Base-by-base conservation (phyloP, 2,888 invertebrate genomes). In the Notocelia uddmanniana region DNA sequence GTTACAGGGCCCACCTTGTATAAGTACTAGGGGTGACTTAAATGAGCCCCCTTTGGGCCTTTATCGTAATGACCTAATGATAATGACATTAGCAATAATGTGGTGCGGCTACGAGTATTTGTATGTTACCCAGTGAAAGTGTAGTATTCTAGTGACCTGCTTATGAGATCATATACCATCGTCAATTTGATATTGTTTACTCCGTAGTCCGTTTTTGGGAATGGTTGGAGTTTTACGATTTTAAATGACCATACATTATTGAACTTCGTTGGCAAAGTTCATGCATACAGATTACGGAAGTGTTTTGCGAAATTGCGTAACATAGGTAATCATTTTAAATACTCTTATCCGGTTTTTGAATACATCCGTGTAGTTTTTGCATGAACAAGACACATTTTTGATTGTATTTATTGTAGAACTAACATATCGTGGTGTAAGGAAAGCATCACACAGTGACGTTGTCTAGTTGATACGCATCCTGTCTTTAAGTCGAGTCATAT, bases 261-360 rank as follows among this genome's bases (percentile, higher is more conserved):
- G 37, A 37, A 37, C 45, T 45, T 45, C 5, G 3, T n/a, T 45
- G n/a, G n/a, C 45, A 6, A n/a, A 8, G 45, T n/a, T n/a, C 45
- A n/a, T 45, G 45, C 8, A 45, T n/a, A 45, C 45, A n/a, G 45
- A 45, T n/a, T n/a, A 45, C 45, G 45, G 45, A 45, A 45, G 45
- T 37, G 0, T 2, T 37, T 37, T 37, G 13, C 37, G 37, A 45
- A 5, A n/a, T 45, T n/a, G 45, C 45, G 13, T 13, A 45, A 45
- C 15, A n/a, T n/a, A n/a, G n/a, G n/a, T n/a, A n/a, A n/a, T n/a
- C n/a, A 10, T 41, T 41, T 41, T 15, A 13, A 31, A 15, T 41
- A 41, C 41, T 41, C 41, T 15, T 41, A 41, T 41, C 41, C 45
- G 45, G 45, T 45, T n/a, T 45, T 45, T 45, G 45, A 8, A n/a